phyloP scores from a whole-genome alignment of 2,888 invertebrate species.

The Mesorhabditis sp. region DNA sequence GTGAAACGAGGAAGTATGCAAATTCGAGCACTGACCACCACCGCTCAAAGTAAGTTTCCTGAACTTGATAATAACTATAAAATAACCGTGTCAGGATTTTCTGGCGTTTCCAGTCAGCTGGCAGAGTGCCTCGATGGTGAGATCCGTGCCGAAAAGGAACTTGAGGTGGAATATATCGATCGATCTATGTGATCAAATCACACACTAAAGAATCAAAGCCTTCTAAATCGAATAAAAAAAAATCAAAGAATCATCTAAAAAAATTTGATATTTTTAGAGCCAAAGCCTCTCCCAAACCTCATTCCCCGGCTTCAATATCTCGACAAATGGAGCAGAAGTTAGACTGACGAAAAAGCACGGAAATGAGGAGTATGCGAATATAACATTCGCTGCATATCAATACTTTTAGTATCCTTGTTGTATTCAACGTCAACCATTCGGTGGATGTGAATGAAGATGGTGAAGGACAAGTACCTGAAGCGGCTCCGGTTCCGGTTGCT shows the following conservation, averaged over 20 bases:
- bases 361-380: constrained; percentile 66
- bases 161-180: not conserved
- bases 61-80: too few species aligned
- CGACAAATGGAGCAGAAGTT: constrained; percentile 78
- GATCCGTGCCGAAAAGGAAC: constrained; percentile 6
- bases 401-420: constrained; percentile 70
- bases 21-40: too few species aligned
- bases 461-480: constrained; percentile 24
- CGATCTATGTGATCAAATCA: not conserved
- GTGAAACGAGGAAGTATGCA: too few species aligned
- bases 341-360: constrained; percentile 67
- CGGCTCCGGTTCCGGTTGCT: constrained; percentile 63
- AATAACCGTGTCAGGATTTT: not conserved
- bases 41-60: too few species aligned
- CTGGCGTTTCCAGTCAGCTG: not conserved
- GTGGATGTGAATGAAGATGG: constrained; percentile 74
- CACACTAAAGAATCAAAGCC: too few species aligned
- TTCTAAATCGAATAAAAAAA: too few species aligned
- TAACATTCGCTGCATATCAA: constrained; percentile 2
- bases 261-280: not conserved
- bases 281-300: constrained; percentile 61
- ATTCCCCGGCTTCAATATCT: constrained; percentile 77
- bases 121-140: not conserved
- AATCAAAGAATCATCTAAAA: too few species aligned
- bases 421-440: constrained; percentile 88